phyloP scores from a whole-genome alignment of 2,888 invertebrate genomes.

The Spilosoma lubricipeda region DNA sequence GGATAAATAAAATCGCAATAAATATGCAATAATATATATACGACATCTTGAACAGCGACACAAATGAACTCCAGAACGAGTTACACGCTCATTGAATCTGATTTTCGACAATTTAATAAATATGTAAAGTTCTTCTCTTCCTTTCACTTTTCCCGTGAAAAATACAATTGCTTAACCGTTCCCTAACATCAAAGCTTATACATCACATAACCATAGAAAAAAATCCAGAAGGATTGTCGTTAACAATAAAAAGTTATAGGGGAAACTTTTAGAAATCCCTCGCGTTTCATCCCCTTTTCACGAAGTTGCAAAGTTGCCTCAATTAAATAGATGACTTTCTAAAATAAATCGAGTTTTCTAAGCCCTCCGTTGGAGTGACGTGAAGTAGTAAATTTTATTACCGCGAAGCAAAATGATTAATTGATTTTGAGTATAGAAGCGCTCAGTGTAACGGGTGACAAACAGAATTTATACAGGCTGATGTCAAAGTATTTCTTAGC shows the following conservation, averaged over 20 bases:
- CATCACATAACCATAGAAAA: constrained; percentile 36
- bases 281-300: constrained; percentile 45
- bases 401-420: constrained; percentile 64
- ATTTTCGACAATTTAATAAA: not conserved
- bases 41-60: not conserved
- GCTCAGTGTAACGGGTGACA: constrained; percentile 56
- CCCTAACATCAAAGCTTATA: constrained; percentile 43
- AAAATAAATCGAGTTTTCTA: constrained; percentile 61
- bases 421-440: constrained; percentile 58
- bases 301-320: constrained; percentile 61
- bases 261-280: constrained; percentile 40
- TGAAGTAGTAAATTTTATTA: constrained; percentile 69
- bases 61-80: not conserved
- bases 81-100: not conserved
- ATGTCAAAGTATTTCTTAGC: constrained; percentile 40
- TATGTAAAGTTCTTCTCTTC: constrained; percentile 13
- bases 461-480: constrained; percentile 58
- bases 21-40: not conserved
- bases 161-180: constrained; percentile 35
- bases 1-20: not conserved
- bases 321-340: constrained; percentile 68
- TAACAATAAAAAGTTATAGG: constrained; percentile 55
- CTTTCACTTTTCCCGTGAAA: constrained; percentile 26
- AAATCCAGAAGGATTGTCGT: constrained; percentile 44
- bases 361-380: constrained; percentile 55